phyloP scores from a whole-genome alignment of 2,113 vertebrate genomes.

The Saguinus midas region DNA sequence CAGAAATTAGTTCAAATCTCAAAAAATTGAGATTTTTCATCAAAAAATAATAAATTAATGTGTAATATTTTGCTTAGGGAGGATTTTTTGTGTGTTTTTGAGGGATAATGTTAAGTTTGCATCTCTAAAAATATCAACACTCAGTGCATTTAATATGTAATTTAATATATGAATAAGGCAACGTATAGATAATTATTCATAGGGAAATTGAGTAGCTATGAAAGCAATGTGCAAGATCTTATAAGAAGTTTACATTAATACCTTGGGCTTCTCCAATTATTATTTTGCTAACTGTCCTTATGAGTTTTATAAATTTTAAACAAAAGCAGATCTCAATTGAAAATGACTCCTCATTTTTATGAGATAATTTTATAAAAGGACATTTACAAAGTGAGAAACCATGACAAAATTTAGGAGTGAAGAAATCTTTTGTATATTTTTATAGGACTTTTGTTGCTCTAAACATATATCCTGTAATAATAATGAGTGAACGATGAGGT shows the following conservation, averaged over 20 bases:
- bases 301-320: background rate
- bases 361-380: background rate
- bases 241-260: background rate
- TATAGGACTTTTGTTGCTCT: background rate
- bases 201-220: background rate
- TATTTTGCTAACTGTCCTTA: background rate
- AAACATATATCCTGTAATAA: background rate
- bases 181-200: background rate
- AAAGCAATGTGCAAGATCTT: background rate
- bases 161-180: background rate
- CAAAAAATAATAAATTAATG: background rate
- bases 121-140: background rate
- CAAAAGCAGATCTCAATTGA: background rate
- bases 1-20: background rate
- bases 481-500: slow-evolving; percentile 23
- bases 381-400: background rate
- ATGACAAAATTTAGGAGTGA: background rate
- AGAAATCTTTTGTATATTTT: background rate
- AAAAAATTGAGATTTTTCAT: too few species aligned
- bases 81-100: background rate
- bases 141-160: background rate
- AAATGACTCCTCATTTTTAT: background rate
- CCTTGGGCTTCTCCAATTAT: background rate
- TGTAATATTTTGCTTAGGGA: background rate
- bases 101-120: background rate